Base-by-base conservation (phyloP, 1,140 invertebrate genomes). In the Anthonomus grandis region DNA sequence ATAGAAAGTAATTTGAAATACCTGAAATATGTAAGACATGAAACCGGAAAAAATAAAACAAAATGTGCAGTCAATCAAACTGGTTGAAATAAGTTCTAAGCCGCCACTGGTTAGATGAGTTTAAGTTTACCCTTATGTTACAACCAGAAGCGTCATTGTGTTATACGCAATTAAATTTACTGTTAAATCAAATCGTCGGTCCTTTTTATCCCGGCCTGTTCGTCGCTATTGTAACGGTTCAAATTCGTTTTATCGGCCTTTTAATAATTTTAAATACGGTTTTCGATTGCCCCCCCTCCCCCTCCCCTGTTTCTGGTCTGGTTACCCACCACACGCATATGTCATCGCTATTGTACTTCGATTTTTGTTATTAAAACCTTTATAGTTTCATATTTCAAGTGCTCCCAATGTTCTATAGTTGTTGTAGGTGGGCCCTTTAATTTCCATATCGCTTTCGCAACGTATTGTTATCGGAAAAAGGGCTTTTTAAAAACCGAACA, bases 111-210 rank as follows among this genome's bases (percentile, higher is more conserved):
- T 39, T 13, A 42, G 44, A 59, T n/a, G n/a, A 54, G 50, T 58
- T 65, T 59, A 59, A 57, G 51, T 57, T 55, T 60, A 64, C 66
- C 64, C 66, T 68, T 68, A 65, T 60, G 53, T 46, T 51, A 36
- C 57, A 52, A 57, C 38, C 51, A 63, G 57, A 55, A 59, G 45
- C 49, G 46, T 65, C 64, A 67, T 67, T 62, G 59, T 65, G 57
- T 64, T 67, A 65, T 62, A 64, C 63, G 60, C 66, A 67, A 67
- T 67, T 67, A 64, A 67, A 64, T 67, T 67, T 67, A 52, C 44
- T 64, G 59, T 64, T 64, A 64, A 65, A 65, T 67, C 45, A 59
- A 59, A 61, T 65, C 59, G 62, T 51, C 59, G 54, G 59, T 52
- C 64, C 57, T 59, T 61, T 61, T 61, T 59, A 62, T 61, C 49